Evolutionary conservation across 2,113 vertebrate genomes (phyloP), one percentile per base, ranked within the genome.

Genomic region (Strix aluco): DNA sequence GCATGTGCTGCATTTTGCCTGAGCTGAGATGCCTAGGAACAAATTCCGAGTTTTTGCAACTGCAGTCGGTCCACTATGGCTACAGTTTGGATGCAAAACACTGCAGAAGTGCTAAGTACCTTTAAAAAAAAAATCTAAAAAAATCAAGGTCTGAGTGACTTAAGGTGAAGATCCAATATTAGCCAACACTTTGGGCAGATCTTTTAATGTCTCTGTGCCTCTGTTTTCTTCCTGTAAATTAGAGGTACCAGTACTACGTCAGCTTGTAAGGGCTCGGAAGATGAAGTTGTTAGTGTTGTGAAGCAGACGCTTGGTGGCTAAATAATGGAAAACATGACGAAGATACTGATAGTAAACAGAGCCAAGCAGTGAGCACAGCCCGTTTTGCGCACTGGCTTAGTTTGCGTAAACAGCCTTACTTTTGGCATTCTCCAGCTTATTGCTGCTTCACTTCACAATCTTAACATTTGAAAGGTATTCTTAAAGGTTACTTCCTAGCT

Each of bases 281-380:
- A 29, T 74, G 52, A 66, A 81, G 62, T 75, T 67, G 57, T 88
- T 82, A 25, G 69, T 51, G 71, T 96, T 94, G 84, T 72, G 71
- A 87, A 85, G 96, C 70, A 65, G 81, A 19, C 6, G 5, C 54
- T 81, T 0, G 0, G 72, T 89, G 88, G 63, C 75, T 85, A 70
- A 95, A 82, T 77, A 91, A 90, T 1, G 32, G 92, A 96, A 96
- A 97, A 92, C 73, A 70, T 92, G 86, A 94, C 88, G 89, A 77
- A 62, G 78, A 82, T 92, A 47, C n/a, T 70, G 87, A 67, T 94
- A 87, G 78, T 77, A 82, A 92, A 77, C 72, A 82, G 90, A 93
- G 90, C 87, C 73, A 91, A 82, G 84, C 73, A 69, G 81, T 17
- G 81, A 95, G 65, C 73, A 20, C 26, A 67, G 81, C 77, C 74